Percentiles rank a stretch among this genome's conserved stretches.
Evolutionary conservation across 1,140 invertebrate species (phyloP).

Genomic region (Telenomus remus): DNA sequence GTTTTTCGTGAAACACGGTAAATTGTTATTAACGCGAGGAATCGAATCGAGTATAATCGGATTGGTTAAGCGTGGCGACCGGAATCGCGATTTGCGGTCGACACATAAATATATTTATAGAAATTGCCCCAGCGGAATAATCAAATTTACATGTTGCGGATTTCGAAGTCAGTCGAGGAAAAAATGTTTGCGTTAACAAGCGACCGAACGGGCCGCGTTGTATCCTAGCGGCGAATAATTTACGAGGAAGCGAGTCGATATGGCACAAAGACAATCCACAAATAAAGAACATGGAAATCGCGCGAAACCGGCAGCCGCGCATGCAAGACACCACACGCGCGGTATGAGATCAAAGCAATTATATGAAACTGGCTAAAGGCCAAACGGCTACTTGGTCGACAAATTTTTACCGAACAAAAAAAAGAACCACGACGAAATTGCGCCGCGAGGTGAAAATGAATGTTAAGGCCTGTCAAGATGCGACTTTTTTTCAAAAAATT

Average conservation of each 20-base stretch:
- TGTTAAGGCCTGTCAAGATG: too few species aligned
- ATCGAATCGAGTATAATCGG: slow-evolving; percentile 17
- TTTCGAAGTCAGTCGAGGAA: slow-evolving; percentile 36
- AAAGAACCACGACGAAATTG: not conserved
- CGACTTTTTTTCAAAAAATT: too few species aligned
- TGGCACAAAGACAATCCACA: slow-evolving; percentile 41
- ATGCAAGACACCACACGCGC: slow-evolving; percentile 21
- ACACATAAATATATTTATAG: slow-evolving; percentile 46
- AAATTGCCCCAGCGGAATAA: slow-evolving; percentile 28
- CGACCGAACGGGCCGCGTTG: slow-evolving; percentile 12
- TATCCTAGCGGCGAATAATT: slow-evolving; percentile 24
- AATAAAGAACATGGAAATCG: slow-evolving; percentile 54
- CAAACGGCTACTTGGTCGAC: slow-evolving; percentile 34
- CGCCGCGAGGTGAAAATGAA: too few species aligned
- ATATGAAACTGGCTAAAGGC: slow-evolving; percentile 41
- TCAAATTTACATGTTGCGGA: slow-evolving; percentile 40
- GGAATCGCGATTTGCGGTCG: slow-evolving; percentile 6
- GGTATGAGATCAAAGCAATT: slow-evolving; percentile 52
- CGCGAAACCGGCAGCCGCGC: slow-evolving; percentile 13
- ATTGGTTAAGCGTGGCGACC: slow-evolving; percentile 27
- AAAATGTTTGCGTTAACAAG: slow-evolving; percentile 43
- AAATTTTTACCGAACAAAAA: slow-evolving; percentile 33
- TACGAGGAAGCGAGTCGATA: slow-evolving; percentile 17
- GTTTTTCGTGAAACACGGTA: too few species aligned
- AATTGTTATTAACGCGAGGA: not conserved